phyloP scores from a whole-genome alignment of 2,888 invertebrate species.

The Ceriagrion tenellum region DNA sequence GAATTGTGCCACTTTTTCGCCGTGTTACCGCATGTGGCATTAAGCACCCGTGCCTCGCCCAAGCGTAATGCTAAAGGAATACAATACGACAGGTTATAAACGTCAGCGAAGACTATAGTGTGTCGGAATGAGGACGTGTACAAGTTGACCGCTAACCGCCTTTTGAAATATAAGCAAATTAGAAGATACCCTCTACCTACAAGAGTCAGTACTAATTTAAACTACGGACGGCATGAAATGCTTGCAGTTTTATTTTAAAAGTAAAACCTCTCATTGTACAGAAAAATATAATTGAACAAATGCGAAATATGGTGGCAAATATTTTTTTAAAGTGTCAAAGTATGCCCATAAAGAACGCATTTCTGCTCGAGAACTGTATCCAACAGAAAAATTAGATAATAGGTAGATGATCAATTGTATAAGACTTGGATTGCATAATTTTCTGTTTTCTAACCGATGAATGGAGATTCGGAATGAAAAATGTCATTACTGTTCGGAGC shows the following conservation, averaged over 20 bases:
- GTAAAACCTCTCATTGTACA: conserved; percentile 30
- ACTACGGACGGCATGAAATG: neutral
- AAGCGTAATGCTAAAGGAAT: conserved; percentile 15
- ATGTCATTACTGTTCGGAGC: neutral
- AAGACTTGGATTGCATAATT: conserved; percentile 20
- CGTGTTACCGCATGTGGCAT: conserved; percentile 46
- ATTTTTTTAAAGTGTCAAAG: conserved; percentile 58
- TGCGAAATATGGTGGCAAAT: conserved; percentile 63
- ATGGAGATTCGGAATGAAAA: conserved; percentile 11
- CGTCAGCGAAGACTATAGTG: neutral
- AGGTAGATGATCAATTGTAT: neutral
- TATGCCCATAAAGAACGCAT: conserved; percentile 42
- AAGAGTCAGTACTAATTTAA: neutral
- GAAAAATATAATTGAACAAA: conserved; percentile 43
- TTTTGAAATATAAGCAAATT: neutral
- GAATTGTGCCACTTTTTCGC: conserved; percentile 33
- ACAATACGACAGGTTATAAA: neutral
- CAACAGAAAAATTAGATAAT: conserved; percentile 37
- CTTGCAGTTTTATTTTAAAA: conserved; percentile 22
- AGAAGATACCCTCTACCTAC: neutral
- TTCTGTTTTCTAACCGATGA: conserved; percentile 18
- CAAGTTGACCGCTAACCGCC: neutral
- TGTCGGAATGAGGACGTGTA: neutral
- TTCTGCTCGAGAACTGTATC: conserved; percentile 27
- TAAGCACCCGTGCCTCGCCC: conserved; percentile 43